These are phyloP conservation scores for Ochropleura leucogaster DNA, from an alignment of 2,888 invertebrate genomes.

Conservation along the genomic window DNA sequence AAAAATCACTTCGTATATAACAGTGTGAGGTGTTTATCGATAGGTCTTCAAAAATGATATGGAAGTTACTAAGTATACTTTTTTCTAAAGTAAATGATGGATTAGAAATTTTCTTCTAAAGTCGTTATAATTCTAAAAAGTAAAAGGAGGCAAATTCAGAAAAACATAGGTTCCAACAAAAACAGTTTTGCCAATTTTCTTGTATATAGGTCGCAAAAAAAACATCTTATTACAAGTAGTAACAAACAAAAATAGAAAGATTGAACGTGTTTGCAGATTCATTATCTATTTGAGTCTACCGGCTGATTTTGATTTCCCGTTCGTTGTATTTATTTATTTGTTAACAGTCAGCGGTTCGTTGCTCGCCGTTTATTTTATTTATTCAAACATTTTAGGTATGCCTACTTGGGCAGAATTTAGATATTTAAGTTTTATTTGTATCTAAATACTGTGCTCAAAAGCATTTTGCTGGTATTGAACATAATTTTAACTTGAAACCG, in stretches of 20 bases:
- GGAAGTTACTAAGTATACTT: no score
- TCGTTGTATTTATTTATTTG: constrained; percentile 61
- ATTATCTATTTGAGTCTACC: constrained; percentile 58
- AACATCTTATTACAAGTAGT: not conserved
- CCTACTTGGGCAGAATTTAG: constrained; percentile 20
- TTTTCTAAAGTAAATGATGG: no score
- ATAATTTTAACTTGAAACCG: constrained; percentile 3
- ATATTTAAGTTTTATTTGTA: constrained; percentile 38
- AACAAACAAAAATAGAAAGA: constrained; percentile 23
- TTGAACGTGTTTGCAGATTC: constrained; percentile 57
- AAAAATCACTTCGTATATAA: no score
- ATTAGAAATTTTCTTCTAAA: no score
- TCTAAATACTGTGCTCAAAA: constrained; percentile 15
- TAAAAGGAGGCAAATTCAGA: no score
- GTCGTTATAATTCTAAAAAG: no score
- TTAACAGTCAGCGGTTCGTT: constrained; percentile 60
- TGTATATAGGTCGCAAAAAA: constrained; percentile 4
- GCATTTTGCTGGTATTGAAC: not conserved
- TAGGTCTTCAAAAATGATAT: no score
- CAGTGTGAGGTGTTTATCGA: no score
- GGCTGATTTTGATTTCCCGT: constrained; percentile 58
- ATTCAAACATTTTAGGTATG: constrained; percentile 24
- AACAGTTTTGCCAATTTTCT: not conserved
- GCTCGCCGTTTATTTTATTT: constrained; percentile 49
- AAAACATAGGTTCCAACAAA: no score